A percentile compares a stretch with the other conserved stretches of the same genome.
Evolutionary conservation across 2,888 invertebrate species (phyloP).

Genomic region (Nymphalis polychloros): DNA sequence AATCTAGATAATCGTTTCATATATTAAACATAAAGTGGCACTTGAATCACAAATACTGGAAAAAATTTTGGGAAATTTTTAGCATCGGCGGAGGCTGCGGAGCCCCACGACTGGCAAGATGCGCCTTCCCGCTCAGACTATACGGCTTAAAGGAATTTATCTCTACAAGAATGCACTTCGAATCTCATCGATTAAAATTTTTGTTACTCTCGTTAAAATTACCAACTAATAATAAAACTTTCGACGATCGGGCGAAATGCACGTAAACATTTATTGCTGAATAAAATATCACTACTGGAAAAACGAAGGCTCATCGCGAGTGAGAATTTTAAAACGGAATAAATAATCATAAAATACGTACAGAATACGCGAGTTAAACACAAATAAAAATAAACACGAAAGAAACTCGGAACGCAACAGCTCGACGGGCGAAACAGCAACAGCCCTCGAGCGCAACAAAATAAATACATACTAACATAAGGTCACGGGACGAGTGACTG

Average conservation of each 20-base stretch:
- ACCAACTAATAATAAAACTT: conserved; percentile 75
- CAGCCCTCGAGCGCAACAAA: conserved; percentile 78
- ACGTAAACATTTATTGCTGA: conserved; percentile 79
- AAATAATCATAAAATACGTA: conserved; percentile 72
- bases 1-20: conserved; percentile 83
- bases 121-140: conserved; percentile 67
- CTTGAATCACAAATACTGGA: conserved; percentile 90
- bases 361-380: conserved; percentile 61
- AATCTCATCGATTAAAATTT: conserved; percentile 78
- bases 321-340: conserved; percentile 74
- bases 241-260: conserved; percentile 74
- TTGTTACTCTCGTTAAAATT: conserved; percentile 68
- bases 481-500: conserved; percentile 79
- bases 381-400: conserved; percentile 71
- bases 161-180: conserved; percentile 80
- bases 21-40: conserved; percentile 89
- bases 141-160: conserved; percentile 78
- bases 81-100: conserved; percentile 68
- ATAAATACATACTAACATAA: conserved; percentile 74
- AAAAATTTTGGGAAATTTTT: conserved; percentile 84
- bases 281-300: conserved; percentile 82
- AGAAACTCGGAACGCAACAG: conserved; percentile 74
- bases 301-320: conserved; percentile 73
- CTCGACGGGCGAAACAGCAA: conserved; percentile 77
- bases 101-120: conserved; percentile 36